Evolutionary conservation across 2,113 vertebrate genomes (phyloP).

Genomic region (Anser cygnoides): DNA sequence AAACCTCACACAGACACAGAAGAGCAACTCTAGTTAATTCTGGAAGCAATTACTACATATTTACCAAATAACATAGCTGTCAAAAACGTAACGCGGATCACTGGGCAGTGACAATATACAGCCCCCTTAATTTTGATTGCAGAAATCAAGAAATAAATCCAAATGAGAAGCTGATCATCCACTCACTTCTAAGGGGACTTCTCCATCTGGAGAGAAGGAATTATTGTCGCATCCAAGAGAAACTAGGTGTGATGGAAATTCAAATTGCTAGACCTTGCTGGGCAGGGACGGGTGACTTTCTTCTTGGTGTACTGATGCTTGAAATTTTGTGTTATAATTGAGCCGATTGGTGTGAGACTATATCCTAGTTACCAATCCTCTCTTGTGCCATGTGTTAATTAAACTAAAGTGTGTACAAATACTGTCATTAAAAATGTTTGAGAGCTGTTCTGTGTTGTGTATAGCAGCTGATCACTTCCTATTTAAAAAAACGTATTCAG

Average conservation of each 20-base stretch:
- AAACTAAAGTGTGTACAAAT: constrained; percentile 65
- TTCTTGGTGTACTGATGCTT: not conserved
- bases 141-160: constrained; percentile 49
- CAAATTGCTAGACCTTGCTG: not conserved
- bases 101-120: constrained; percentile 24
- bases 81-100: constrained; percentile 19
- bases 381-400: constrained; percentile 68
- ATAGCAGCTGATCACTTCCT: constrained; percentile 54
- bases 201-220: constrained; percentile 43
- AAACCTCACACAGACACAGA: not conserved
- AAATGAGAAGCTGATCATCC: constrained; percentile 24
- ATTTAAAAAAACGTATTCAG: constrained; percentile 56
- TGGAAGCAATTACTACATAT: constrained; percentile 47
- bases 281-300: not conserved
- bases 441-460: constrained; percentile 62
- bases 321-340: constrained; percentile 47
- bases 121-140: constrained; percentile 14
- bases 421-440: constrained; percentile 66
- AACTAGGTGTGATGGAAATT: constrained; percentile 27
- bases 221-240: not conserved
- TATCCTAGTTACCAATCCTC: constrained; percentile 53
- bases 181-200: constrained; percentile 2
- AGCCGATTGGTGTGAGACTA: constrained; percentile 43
- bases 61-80: constrained; percentile 62
- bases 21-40: constrained; percentile 5